Percentiles rank a stretch among this genome's conserved stretches.
These are phyloP conservation scores for Oreotrochilus melanogaster DNA, from an alignment of 2,113 vertebrate genomes.

Conservation along the genomic window DNA sequence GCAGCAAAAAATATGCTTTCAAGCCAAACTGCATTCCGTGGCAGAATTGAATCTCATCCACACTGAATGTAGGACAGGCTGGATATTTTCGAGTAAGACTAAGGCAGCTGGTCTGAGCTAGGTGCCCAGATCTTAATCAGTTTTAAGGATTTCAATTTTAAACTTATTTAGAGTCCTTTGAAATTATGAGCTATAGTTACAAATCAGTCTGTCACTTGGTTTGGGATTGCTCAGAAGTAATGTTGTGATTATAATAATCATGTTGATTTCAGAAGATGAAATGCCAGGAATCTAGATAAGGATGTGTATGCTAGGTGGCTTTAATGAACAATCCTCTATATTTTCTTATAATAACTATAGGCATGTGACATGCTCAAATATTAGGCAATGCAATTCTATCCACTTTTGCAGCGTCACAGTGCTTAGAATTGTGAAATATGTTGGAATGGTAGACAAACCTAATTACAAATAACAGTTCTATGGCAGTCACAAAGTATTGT, in stretches of 20 bases:
- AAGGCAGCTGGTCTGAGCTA: background rate
- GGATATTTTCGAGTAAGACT: background rate
- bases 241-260: background rate
- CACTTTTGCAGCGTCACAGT: background rate
- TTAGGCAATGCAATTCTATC: background rate
- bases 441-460: background rate
- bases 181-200: background rate
- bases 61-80: background rate
- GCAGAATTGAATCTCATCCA: background rate
- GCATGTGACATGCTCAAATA: background rate
- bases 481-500: background rate
- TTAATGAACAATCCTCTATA: background rate
- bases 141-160: background rate
- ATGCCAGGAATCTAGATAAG: background rate
- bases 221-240: background rate
- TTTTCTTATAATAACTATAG: background rate
- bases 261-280: background rate
- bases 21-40: background rate
- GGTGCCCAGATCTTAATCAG: background rate
- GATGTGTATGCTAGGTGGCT: rapidly evolving
- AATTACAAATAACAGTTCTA: background rate
- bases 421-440: background rate
- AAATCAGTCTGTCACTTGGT: background rate
- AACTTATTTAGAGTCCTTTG: rapidly evolving
- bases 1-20: background rate